Percentiles rank a stretch among this genome's conserved stretches.
These are phyloP conservation scores for Ictalurus punctatus DNA, from an alignment of 2,113 vertebrate genomes.

Conservation along the genomic window DNA sequence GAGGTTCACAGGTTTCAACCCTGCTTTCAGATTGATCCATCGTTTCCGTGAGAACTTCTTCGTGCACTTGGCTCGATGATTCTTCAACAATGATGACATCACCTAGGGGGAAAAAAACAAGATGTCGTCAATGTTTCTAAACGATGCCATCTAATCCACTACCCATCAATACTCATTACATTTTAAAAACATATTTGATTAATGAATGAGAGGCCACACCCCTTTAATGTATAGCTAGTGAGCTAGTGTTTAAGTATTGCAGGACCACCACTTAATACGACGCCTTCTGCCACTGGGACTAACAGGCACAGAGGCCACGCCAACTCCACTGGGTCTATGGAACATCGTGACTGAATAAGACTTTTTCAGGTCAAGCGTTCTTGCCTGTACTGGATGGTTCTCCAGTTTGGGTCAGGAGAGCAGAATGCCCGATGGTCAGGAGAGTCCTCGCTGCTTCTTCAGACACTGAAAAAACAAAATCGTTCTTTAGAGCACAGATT, in stretches of 20 bases:
- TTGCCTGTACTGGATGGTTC: slow-evolving; percentile 28
- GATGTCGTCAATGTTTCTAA: not conserved
- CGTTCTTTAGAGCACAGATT: not conserved
- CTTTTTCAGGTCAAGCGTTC: not conserved
- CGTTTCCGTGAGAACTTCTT: slow-evolving; percentile 31
- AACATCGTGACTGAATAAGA: not conserved
- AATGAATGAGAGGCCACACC: not conserved
- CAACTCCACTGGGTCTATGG: not conserved
- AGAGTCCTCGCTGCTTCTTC: slow-evolving; percentile 88
- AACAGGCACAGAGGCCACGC: not conserved
- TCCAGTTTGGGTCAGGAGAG: slow-evolving; percentile 53
- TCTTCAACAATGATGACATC: slow-evolving; percentile 38
- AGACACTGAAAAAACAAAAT: slow-evolving; percentile 65
- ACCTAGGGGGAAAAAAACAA: slow-evolving; percentile 48
- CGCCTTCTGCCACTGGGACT: not conserved
- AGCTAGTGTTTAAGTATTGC: not conserved
- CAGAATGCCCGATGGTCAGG: slow-evolving; percentile 82
- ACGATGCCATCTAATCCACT: not conserved
- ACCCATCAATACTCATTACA: not conserved
- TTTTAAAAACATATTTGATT: not conserved
- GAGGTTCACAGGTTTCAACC: not conserved
- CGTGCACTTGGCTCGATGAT: slow-evolving; percentile 10
- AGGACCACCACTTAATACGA: no score
- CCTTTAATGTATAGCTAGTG: not conserved
- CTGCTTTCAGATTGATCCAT: slow-evolving; percentile 33